Base-by-base conservation (phyloP, 2,113 vertebrate genomes). In the Ophthalmolycus amberensis region DNA sequence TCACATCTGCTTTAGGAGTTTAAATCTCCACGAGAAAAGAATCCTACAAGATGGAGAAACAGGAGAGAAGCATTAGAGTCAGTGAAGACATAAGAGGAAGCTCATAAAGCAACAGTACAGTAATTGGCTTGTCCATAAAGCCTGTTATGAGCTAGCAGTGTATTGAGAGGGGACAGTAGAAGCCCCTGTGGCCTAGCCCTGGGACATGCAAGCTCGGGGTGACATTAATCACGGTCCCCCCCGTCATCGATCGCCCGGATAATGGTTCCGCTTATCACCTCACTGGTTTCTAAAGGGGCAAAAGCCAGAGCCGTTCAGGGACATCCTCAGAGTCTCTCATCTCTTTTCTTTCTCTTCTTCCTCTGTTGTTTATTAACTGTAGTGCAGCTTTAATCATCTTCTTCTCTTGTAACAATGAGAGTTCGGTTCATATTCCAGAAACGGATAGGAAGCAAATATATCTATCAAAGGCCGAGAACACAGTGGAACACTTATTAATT, bases 201-300 rank as follows among this genome's bases (percentile, higher is more conserved):
- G 77, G 75, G 80, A 88, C 65, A 71, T 32, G 60, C 76, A 63
- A 44, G 80, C 84, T 70, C 11, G 12, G 75, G 80, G 85, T 83
- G 78, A 91, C 90, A 94, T 94, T 92, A 94, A 94, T 94, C 90
- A 91, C 32, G 27, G 59, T 56, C 75, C 84, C 77, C 75, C 73
- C 38, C 54, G 29, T 60, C 85, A 94, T 93, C 79, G 90, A 94
- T 93, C 68, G 90, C 65, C 64, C 32, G 77, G 88, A 88, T 92
- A 91, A 93, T 88, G 89, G 89, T 91, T 89, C 90, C 73, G 80
- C 93, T 94, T 93, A 93, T 94, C 93, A 90, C 91, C 79, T 80
- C 80, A 1, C 68, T 77, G 85, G 71, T 79, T 90, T 88, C 88
- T 50, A 71, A 81, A 83, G 74, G 85, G 85, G 79, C 79, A 91